Conservation (phyloP, 2,888 invertebrate species). For the Metalampra italica region DNA sequence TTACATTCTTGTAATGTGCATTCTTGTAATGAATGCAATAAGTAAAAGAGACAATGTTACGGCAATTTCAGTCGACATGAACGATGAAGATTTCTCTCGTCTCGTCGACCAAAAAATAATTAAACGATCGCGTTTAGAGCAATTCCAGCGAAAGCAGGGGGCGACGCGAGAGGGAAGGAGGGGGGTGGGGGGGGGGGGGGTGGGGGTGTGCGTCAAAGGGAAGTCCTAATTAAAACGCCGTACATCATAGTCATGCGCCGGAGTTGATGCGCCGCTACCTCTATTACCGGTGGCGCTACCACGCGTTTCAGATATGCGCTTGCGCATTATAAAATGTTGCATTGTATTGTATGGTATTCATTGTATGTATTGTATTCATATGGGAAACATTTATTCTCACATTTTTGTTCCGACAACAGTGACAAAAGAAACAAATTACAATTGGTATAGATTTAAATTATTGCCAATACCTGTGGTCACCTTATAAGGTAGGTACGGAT, state of each 20-base stretch:
- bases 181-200: too few relatives aligned
- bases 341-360: neutral
- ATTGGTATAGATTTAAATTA: too few relatives aligned
- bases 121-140: constrained; percentile 16
- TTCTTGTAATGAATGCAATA: neutral
- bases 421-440: too few relatives aligned
- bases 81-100: constrained; percentile 8
- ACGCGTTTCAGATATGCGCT: constrained; percentile 16
- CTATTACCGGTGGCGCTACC: constrained; percentile 34
- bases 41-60: too few relatives aligned
- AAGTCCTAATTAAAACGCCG: constrained; percentile 73
- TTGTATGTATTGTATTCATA: too few relatives aligned
- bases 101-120: neutral
- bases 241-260: constrained; percentile 55
- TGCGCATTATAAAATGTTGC: neutral
- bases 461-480: too few relatives aligned
- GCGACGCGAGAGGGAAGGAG: too few relatives aligned
- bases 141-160: constrained; percentile 9
- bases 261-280: constrained; percentile 36
- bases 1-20: too few relatives aligned
- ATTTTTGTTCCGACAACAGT: too few relatives aligned
- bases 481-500: too few relatives aligned
- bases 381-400: too few relatives aligned
- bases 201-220: constrained; percentile 31
- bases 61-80: constrained; percentile 1